These are phyloP conservation scores for Patella ulyssiponensis DNA, from an alignment of 2,888 invertebrate species.

Conservation along the genomic window DNA sequence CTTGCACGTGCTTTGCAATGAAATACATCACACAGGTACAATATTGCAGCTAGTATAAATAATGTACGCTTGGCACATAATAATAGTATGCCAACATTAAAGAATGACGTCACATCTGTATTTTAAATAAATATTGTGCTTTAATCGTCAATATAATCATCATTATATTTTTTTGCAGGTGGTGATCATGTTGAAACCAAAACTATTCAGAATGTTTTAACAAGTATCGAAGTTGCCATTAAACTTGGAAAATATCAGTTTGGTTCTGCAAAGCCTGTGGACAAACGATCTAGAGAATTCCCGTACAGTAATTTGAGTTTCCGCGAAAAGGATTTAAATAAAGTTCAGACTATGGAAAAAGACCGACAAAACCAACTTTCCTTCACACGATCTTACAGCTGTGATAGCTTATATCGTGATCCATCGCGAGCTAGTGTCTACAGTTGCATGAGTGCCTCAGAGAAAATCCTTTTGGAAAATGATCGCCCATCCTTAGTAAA, in stretches of 20 bases:
- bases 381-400: conserved; percentile 27
- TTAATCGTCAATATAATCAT: too few relatives aligned
- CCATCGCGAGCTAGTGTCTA: conserved; percentile 22
- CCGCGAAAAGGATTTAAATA: conserved; percentile 54
- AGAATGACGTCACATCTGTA: too few relatives aligned
- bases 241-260: conserved; percentile 53
- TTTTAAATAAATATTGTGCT: too few relatives aligned
- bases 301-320: conserved; percentile 58
- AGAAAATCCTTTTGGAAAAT: conserved; percentile 27
- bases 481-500: neutral
- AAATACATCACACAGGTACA: too few relatives aligned
- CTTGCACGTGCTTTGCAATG: too few relatives aligned
- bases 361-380: neutral
- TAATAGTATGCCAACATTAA: too few relatives aligned
- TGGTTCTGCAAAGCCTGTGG: conserved; percentile 42
- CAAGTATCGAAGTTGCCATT: conserved; percentile 53
- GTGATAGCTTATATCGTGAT: conserved; percentile 25
- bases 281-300: conserved; percentile 42
- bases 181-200: conserved; percentile 54
- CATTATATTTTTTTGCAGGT: conserved; percentile 41
- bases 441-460: conserved; percentile 33
- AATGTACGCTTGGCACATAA: too few relatives aligned
- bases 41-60: too few relatives aligned
- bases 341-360: conserved; percentile 23
- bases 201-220: conserved; percentile 50